Percentiles rank a stretch among this genome's conserved stretches.
phyloP scores from a whole-genome alignment of 2,797 vertebrate species.

The Myiotriccus ornatus region DNA sequence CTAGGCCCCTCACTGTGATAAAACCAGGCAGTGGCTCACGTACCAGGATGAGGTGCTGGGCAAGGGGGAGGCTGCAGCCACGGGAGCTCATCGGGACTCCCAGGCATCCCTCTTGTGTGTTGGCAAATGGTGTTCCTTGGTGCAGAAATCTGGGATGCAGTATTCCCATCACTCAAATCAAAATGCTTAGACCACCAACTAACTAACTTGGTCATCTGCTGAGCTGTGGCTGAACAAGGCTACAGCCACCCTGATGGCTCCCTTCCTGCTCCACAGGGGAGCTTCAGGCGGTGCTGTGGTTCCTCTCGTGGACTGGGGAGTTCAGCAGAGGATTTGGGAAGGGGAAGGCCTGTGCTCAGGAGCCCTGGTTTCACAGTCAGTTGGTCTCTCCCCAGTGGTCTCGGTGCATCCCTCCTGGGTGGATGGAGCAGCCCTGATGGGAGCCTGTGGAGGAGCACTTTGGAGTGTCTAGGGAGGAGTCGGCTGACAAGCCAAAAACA shows the following conservation, averaged over 20 bases:
- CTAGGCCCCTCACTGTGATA: neutral
- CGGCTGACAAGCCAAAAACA: neutral
- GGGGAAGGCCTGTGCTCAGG: accelerated
- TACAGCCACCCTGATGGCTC: neutral
- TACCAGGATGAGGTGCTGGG: neutral
- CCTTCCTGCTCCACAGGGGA: no score
- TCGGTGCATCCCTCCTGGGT: accelerated
- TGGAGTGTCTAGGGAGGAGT: neutral
- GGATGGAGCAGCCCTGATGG: neutral
- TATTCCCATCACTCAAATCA: neutral
- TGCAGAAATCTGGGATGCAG: neutral
- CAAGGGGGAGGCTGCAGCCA: neutral
- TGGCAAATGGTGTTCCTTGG: neutral
- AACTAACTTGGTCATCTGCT: accelerated
- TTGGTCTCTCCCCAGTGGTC: neutral
- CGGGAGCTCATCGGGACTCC: accelerated
- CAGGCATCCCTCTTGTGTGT: neutral
- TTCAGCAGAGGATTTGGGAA: neutral
- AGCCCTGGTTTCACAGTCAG: neutral
- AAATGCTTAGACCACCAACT: neutral
- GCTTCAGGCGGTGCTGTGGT: neutral
- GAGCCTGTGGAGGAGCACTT: neutral
- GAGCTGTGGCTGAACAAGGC: neutral
- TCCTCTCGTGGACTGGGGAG: neutral
- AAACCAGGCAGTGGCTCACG: neutral